Evolutionary conservation across 1,140 invertebrate genomes (phyloP), one percentile per base, ranked within the genome.

Genomic region (Drosophila willistoni): DNA sequence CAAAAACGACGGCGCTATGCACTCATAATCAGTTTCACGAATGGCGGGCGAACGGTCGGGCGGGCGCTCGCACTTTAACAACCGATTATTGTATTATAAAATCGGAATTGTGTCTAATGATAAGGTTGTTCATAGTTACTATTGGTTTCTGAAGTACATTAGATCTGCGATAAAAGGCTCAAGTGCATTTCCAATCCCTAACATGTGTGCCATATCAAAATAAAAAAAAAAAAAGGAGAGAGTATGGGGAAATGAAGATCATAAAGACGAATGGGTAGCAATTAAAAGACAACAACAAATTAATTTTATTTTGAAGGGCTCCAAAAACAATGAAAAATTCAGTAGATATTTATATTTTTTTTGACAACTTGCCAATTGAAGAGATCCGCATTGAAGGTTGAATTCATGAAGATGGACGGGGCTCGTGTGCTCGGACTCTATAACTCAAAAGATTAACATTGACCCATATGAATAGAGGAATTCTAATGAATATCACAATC

Each of bases 91-190:
- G 44, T 51, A 51, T 51, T 51, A 51, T 51, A 56, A 56, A 56
- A 56, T 56, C 25, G 25, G 54, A 56, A 56, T 56, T n/a, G 29
- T 25, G 54, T 14, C 25, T 56, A 47, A 29, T 33, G 25, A 25
- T 56, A 56, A 25, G 54, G 25, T 56, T 25, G 12, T 33, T 29
- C 12, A 13, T 33, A 33, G 12, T 56, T 56, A 25, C 19, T 29
- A 56, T 25, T 56, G 22, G 2, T 2, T 56, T 33, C 64, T 63
- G 33, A 62, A 86, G 66, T 86, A 63, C 34, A 25, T 56, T 59
- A 86, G 65, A 78, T 79, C 39, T 64, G 65, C 63, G 81, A 85
- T 87, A 82, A 77, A 64, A 66, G 62, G 47, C 67, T 66, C 25
- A 44, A 80, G 68, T 80, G 71, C 34, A 47, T 60, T 10, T 66